Evolutionary conservation across 2,888 invertebrate genomes (phyloP), one percentile per base, ranked within the genome.

Genomic region (Matsumyia berberina): DNA sequence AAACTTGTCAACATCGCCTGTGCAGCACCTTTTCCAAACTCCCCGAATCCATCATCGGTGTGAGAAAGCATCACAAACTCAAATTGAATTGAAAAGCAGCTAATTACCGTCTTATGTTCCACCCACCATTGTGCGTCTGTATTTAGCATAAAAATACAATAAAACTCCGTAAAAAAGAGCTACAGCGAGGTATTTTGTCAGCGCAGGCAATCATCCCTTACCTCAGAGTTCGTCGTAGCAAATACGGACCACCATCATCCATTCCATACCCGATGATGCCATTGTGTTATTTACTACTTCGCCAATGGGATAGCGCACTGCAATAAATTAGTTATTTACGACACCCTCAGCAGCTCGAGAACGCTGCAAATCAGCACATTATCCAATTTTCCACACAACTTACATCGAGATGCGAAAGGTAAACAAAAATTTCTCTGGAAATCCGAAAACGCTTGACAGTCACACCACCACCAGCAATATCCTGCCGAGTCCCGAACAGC

Each of bases 291-390:
- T 70, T 70, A 57, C 35, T 8, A 70, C 55, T 24, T 24, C 24
- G 17, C 44, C 57, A 44, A 53, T 24, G 19, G 19, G 72, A 78
- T 60, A 78, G 69, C 79, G 62, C 62, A 73, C 51, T 74, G 74
- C 74, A 62, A 85, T 79, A 79, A 85, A 85, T 85, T 85, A 79
- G 79, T 74, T 85, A 85, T 85, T 79, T 85, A 79, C 79, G 79
- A 79, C 73, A 70, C 70, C 62, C 62, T 58, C 51, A 78, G 67
- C 73, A 67, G 67, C 29, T 72, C 37, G 57, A 69, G 74, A 74
- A 42, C 62, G 49, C 74, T 85, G 79, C 83, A 79, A 85, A 85
- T 85, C 83, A 79, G 73, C 73, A 85, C 79, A 79, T 85, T 85
- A 85, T 74, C 60, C 74, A 69, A 64, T 85, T 79, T 79, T 79